Evolutionary conservation across 2,888 invertebrate genomes (phyloP).

Genomic region (Noctuana brunneofusca): DNA sequence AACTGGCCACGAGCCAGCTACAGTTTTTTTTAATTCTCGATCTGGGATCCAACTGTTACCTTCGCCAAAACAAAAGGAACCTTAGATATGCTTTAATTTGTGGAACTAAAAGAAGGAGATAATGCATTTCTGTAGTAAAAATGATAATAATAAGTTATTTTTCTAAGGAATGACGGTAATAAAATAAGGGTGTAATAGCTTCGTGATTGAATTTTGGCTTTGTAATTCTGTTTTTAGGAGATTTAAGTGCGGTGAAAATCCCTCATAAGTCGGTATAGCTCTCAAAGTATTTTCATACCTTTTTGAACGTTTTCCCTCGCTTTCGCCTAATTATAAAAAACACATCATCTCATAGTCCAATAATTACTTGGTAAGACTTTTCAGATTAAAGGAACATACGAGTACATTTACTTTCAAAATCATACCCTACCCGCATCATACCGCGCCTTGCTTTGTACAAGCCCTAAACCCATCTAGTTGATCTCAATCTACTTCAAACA

Average conservation of each 20-base stretch:
- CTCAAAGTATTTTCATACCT: no score
- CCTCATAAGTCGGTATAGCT: no score
- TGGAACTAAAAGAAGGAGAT: not conserved
- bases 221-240: no score
- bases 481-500: constrained; percentile 29
- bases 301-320: no score
- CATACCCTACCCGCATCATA: not conserved
- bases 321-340: no score
- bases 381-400: not conserved
- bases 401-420: not conserved
- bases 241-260: no score
- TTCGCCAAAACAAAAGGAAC: constrained; percentile 10
- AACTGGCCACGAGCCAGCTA: constrained; percentile 21
- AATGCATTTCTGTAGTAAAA: not conserved
- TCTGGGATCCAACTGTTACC: constrained; percentile 11
- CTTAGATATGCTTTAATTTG: constrained; percentile 5
- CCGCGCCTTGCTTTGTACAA: not conserved
- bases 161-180: no score
- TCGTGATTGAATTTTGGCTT: no score
- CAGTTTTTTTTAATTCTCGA: constrained; percentile 15
- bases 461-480: constrained; percentile 6
- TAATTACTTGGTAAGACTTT: no score
- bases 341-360: no score
- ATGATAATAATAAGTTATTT: not conserved
- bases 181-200: no score